Evolutionary conservation across 2,888 invertebrate species (phyloP), one percentile per base, ranked within the genome.

Genomic region (Drosophila meridiana): DNA sequence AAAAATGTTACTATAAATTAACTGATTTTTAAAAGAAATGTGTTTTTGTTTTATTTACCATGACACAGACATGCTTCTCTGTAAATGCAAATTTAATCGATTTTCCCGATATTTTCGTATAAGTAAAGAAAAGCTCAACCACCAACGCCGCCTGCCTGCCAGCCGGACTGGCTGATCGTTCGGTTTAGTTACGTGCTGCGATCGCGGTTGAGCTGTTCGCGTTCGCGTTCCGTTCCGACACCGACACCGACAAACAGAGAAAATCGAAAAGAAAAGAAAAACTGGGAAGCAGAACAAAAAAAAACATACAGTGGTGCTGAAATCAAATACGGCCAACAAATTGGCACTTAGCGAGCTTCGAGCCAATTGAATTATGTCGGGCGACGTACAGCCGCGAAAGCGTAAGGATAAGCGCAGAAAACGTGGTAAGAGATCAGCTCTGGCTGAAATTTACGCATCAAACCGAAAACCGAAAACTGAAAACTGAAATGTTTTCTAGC

Each of bases 371-470:
- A 95, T 93, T 93, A 97, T 97, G 97, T 97, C 97, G 93, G 97
- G 97, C 89, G 97, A 97, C 94, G 96, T 96, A 89, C 97, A 97
- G 93, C 96, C 97, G 92, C 96, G 96, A 91, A 97, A 96, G 94
- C 96, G 97, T 88, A 97, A 96, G 94, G 97, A 97, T 93, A 97
- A 97, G 93, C 96, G 91, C 80, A 87, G 95, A 94, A 97, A 96
- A 95, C 96, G 97, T 90, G 97, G 95, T 94, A 85, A 91, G 92
- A 85, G 63, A 7, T 47, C 30, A 30, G 7, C 4, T 32, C 32
- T 26, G 6, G 13, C 40, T 48, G 28, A n/a, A 26, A 60, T 9
- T 3, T 30, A 6, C 56, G 30, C 42, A 56, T n/a, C 30, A 32
- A 14, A 52, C 5, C 3, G 38, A 40, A 42, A 45, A 32, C 32